These are phyloP conservation scores for Oscheius sp. DNA, from an alignment of 2,888 invertebrate genomes.

Conservation along the genomic window DNA sequence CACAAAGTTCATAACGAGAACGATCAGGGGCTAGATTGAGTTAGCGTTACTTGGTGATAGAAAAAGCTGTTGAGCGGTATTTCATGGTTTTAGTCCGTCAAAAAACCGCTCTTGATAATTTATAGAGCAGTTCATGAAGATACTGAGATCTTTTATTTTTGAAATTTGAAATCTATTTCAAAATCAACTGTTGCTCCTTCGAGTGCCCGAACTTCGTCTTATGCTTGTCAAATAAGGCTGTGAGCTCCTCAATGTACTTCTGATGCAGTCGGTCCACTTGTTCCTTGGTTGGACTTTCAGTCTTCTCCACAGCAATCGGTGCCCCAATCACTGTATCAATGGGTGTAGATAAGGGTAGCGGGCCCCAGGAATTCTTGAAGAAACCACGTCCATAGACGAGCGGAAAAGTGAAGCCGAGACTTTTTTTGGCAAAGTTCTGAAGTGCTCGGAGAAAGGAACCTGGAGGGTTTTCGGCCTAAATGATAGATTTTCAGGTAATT, in stretches of 20 bases:
- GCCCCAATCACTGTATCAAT: constrained; percentile 89
- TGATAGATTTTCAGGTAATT: not conserved
- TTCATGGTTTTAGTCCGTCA: no score
- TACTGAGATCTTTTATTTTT: not conserved
- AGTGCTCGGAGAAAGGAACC: constrained; percentile 44
- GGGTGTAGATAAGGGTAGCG: constrained; percentile 85
- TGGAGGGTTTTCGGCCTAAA: constrained; percentile 31
- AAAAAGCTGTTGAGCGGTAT: no score
- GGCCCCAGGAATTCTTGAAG: constrained; percentile 89
- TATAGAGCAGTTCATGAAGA: not conserved
- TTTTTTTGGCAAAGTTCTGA: constrained; percentile 54
- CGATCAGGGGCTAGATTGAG: no score
- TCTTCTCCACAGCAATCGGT: constrained; percentile 84
- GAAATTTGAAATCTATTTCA: constrained; percentile 24
- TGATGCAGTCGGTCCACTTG: constrained; percentile 84
- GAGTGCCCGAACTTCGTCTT: constrained; percentile 81
- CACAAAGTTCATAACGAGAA: no score
- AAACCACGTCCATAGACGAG: constrained; percentile 81
- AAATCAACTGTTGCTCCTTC: constrained; percentile 47
- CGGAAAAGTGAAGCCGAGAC: constrained; percentile 73
- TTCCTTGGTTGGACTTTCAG: constrained; percentile 82
- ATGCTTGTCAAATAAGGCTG: constrained; percentile 85
- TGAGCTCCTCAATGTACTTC: constrained; percentile 82
- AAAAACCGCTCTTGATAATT: no score
- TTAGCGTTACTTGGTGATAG: no score